Percentiles rank a stretch among this genome's conserved stretches.
Conservation (phyloP, 2,113 vertebrate species). For the Reinhardtius hippoglossoides region DNA sequence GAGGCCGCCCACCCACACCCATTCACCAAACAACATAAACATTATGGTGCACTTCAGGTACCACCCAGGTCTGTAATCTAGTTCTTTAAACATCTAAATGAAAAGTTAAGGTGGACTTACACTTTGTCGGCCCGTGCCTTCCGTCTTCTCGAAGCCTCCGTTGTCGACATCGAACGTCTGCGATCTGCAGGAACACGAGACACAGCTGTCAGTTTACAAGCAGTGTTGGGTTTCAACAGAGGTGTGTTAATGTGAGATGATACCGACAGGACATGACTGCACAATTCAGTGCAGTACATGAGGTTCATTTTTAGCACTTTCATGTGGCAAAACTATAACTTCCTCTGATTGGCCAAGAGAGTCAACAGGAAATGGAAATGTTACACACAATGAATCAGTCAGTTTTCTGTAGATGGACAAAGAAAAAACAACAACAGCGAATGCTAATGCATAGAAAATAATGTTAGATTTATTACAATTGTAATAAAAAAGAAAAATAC, state of each 20-base stretch:
- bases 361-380: neutral
- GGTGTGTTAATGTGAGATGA: neutral
- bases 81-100: neutral
- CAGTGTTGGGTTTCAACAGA: neutral
- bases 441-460: no score
- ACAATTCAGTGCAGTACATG: neutral
- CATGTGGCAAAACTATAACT: neutral
- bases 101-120: conserved; percentile 47
- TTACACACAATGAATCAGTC: neutral
- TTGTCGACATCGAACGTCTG: conserved; percentile 76
- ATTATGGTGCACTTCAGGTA: neutral
- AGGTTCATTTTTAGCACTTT: neutral
- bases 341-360: neutral
- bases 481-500: no score
- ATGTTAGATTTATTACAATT: no score
- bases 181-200: conserved; percentile 67
- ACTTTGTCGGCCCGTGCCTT: conserved; percentile 61
- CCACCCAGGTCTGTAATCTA: no score
- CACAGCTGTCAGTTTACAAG: neutral
- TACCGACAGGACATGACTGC: neutral
- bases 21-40: neutral
- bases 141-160: conserved; percentile 66
- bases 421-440: no score
- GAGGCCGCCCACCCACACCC: neutral
- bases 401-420: neutral